phyloP scores from a whole-genome alignment of 2,113 vertebrate genomes.

The Bungarus multicinctus region DNA sequence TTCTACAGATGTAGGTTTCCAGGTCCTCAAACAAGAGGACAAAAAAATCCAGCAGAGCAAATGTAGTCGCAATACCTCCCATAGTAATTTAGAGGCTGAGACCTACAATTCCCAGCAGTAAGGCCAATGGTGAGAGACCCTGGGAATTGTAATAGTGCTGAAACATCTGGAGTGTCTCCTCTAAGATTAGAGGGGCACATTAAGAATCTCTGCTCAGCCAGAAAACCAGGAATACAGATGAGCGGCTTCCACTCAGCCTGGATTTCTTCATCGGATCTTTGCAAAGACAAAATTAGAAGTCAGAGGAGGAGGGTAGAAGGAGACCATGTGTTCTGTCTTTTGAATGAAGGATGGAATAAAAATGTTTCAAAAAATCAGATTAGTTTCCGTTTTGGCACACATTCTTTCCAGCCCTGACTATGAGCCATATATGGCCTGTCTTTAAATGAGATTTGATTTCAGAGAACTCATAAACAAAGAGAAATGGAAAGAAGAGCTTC shows the following conservation, averaged over 20 bases:
- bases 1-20: neutral
- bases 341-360: neutral
- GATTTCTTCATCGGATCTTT: neutral
- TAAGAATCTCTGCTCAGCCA: neutral
- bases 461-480: conserved; percentile 7
- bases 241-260: neutral
- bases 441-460: neutral
- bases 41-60: neutral
- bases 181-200: neutral
- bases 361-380: neutral
- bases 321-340: neutral
- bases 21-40: neutral
- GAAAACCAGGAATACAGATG: neutral
- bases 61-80: neutral
- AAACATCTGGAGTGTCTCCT: neutral
- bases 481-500: neutral
- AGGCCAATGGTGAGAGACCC: neutral
- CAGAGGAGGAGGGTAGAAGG: neutral
- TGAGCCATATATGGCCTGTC: neutral
- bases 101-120: neutral
- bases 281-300: neutral
- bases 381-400: neutral
- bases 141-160: neutral
- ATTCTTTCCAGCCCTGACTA: neutral
- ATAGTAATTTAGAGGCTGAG: neutral